Base-by-base conservation (phyloP, 2,888 invertebrate genomes). In the Chalcosyrphus nemorum region DNA sequence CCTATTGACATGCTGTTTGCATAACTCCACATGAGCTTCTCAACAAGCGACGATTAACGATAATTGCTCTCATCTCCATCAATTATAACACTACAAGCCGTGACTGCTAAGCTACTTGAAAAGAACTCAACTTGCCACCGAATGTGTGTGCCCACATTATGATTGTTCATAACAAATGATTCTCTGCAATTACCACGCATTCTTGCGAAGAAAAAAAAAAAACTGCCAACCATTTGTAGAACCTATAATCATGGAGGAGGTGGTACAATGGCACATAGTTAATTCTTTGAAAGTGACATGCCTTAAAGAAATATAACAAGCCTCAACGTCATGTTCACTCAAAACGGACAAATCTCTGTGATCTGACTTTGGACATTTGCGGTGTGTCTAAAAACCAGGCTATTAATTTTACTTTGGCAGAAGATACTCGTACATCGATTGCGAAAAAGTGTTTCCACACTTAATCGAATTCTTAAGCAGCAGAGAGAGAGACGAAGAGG, bases 11-110 rank as follows among this genome's bases (percentile, higher is more conserved):
- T 45, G 24, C 41, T 75, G 57, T 81, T 75, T 81, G 43, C 76
- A 63, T 43, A 75, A 68, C 68, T 41, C 76, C 56, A 63, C 41
- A 75, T 65, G 70, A 81, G 57, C 81, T 56, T 7, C 56, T 57
- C 70, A 15, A 75, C 24, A 65, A 29, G n/a, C 70, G 61, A 43
- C 70, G 61, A 43, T 75, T 57, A 70, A 45, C 61, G 41, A 47
- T 63, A 65, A 63, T 81, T 75, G 43, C 56, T 65, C 50, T 41
- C 68, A 75, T 70, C 75, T 70, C 56, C 63, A 70, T 75, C 57
- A 81, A 63, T 75, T 75, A 81, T 50, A 43, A 38, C 27, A 13
- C 7, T 19, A 21, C 52, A 32, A 17, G 13, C 11, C 52, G 29
- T 52, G 11, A 29, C 15, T 21, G 38, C 2, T 56, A 43, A 66